Base-by-base conservation (phyloP, 2,888 invertebrate genomes). In the Phalangium opilio region DNA sequence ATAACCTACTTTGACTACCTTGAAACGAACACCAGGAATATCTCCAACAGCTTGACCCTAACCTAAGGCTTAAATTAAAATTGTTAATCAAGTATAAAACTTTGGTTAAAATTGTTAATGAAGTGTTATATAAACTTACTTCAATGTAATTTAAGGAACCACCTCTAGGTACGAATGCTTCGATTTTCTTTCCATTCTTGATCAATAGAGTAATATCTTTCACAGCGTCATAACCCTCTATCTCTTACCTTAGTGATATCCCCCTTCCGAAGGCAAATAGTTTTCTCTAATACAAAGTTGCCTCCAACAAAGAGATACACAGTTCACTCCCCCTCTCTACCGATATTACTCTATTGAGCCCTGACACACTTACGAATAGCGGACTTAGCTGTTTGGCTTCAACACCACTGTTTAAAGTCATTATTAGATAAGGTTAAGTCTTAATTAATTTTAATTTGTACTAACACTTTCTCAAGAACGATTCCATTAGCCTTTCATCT, bases 401-500 rank as follows among this genome's bases (percentile, higher is more conserved):
- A 63, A 99, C 96, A 64, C 98, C 98, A 64, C 93, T 95, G 72
- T 35, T 17, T 15, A n/a, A 15, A n/a, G 14, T 19, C 19, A 36
- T 48, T 14, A 32, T 15, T 38, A 38, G 3, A 3, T 3, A 12
- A 18, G 17, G n/a, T 12, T 14, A 38, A 38, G 15, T 2, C 2
- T 39, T 41, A 19, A 18, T 41, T 8, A 41, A 41, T 11, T 41
- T 38, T n/a, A 14, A n/a, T 2, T 60, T n/a, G 60, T 64, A 79
- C 86, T 79, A 78, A 96, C 95, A 98, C 93, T 84, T 98, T 98
- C 76, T 98, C 98, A 59, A 98, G 77, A 59, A 98, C 98, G 69
- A 99, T 99, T 70, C 98, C 98, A 72, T 99, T 98, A 55, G 96
- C 91, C 83, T 98, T 98, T 95, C 96, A 99, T 64, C 96, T 79